Evolutionary conservation across 2,888 invertebrate genomes (phyloP), one percentile per base, ranked within the genome.

Genomic region (Sinodicranocentrus sp.): DNA sequence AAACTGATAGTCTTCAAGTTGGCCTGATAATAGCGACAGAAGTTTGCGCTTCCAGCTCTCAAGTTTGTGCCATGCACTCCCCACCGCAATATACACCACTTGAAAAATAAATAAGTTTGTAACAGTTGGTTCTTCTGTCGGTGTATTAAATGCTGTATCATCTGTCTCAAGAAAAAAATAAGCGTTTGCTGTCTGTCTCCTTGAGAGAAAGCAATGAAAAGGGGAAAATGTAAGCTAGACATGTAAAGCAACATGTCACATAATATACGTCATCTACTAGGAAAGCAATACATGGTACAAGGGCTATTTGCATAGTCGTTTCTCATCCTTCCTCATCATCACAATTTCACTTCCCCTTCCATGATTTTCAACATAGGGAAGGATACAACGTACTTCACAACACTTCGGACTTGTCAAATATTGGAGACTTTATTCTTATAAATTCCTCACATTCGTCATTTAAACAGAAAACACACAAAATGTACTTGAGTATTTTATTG

Each of bases 1-100:
- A 28, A 61, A 61, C 8, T 26, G 67, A 67, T 67, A 67, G 28
- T 67, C 21, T 67, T 25, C 43, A 44, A 67, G 25, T 43, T n/a
- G 28, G 43, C 17, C 17, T 67, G 43, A 59, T 67, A 21, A 21
- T 67, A 23, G 10, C n/a, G 67, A 44, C 67, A 67, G 23, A 39
- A 44, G 10, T 67, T 67, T 17, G 17, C 33, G 10, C 33, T 57
- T 61, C 13, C 61, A 28, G 15, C 33, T 13, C 8, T 17, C 8
- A 39, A 19, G 33, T 28, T 63, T 10, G 2, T 63, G 8, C 19
- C 61, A 26, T 26, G 10, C 33, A 25, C 8, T 28, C 3, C 57
- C n/a, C 52, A 17, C 52, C 52, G 19, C 52, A 52, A 15, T 52
- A 52, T 3, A n/a, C 52, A 15, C 6, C 43, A 43, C 13, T 10